These are phyloP conservation scores for Allolobophora icterica DNA, from an alignment of 2,888 invertebrate genomes.

Conservation along the genomic window DNA sequence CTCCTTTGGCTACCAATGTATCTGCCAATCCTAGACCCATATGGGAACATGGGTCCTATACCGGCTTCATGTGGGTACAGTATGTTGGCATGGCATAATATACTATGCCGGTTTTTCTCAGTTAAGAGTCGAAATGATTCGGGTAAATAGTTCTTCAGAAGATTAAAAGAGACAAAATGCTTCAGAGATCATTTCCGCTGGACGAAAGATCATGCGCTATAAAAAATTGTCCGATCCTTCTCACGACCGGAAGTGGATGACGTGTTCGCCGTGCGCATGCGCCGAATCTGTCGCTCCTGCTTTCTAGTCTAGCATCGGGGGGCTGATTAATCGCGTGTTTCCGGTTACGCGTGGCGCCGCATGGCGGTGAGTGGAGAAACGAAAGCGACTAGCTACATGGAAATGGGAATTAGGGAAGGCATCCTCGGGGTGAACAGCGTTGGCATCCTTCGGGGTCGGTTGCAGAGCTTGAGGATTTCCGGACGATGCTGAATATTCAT, in stretches of 20 bases:
- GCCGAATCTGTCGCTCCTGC: background rate
- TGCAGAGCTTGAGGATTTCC: background rate
- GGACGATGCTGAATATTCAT: background rate
- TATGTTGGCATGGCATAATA: no score
- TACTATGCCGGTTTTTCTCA: background rate
- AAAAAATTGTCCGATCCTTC: no score
- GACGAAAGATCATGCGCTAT: no score
- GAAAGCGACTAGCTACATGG: background rate
- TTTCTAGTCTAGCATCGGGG: no score
- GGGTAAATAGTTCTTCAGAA: no score
- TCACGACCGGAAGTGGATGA: no score
- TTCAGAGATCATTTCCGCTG: no score
- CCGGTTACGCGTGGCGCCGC: background rate
- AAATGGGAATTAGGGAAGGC: background rate
- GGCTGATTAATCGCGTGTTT: constrained; percentile 17
- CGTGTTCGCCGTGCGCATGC: background rate
- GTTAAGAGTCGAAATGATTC: background rate
- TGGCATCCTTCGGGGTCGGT: background rate
- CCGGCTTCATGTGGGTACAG: no score
- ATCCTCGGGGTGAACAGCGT: background rate
- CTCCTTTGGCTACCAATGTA: no score
- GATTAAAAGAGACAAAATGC: no score
- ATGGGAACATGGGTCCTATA: no score
- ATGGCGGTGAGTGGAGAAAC: background rate
- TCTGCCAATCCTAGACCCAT: no score